Percentiles rank a stretch among this genome's conserved stretches.
Evolutionary conservation across 53 echinoderm and acorn worm species (phyloP).

Genomic region (Antedon mediterranea): DNA sequence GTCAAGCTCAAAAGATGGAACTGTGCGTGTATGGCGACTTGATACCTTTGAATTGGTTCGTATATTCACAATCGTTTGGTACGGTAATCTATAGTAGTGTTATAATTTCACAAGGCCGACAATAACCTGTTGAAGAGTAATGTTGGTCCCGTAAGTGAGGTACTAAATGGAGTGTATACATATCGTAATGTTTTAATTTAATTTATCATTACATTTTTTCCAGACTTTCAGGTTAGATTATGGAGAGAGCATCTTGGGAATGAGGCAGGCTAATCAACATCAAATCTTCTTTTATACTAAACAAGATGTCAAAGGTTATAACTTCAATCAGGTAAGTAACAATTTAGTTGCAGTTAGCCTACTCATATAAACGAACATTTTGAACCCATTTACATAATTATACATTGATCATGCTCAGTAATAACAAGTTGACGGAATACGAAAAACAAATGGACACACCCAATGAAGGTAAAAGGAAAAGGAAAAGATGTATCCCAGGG

Average conservation of each 20-base stretch:
- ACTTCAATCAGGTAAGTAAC: slow-evolving; percentile 80
- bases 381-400: neutral
- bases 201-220: neutral
- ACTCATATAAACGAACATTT: too few relatives aligned
- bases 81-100: neutral
- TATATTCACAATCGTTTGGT: too few relatives aligned
- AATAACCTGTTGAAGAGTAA: too few relatives aligned
- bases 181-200: too few relatives aligned
- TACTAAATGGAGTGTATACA: too few relatives aligned
- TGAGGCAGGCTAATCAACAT: slow-evolving; percentile 48
- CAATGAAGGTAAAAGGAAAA: too few relatives aligned
- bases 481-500: too few relatives aligned
- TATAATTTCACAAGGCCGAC: too few relatives aligned
- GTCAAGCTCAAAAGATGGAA: slow-evolving; percentile 90
- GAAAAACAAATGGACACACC: too few relatives aligned
- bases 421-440: too few relatives aligned
- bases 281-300: slow-evolving; percentile 70
- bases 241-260: slow-evolving; percentile 70
- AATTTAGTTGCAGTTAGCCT: too few relatives aligned
- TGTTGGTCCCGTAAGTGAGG: too few relatives aligned
- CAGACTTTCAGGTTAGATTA: slow-evolving; percentile 79
- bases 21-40: slow-evolving; percentile 77
- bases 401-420: neutral
- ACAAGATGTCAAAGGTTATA: slow-evolving; percentile 70
- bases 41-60: slow-evolving; percentile 96